Percentiles rank a stretch among this genome's conserved stretches.
Conservation (phyloP, 2,113 vertebrate species). For the Corvus moneduloides region DNA sequence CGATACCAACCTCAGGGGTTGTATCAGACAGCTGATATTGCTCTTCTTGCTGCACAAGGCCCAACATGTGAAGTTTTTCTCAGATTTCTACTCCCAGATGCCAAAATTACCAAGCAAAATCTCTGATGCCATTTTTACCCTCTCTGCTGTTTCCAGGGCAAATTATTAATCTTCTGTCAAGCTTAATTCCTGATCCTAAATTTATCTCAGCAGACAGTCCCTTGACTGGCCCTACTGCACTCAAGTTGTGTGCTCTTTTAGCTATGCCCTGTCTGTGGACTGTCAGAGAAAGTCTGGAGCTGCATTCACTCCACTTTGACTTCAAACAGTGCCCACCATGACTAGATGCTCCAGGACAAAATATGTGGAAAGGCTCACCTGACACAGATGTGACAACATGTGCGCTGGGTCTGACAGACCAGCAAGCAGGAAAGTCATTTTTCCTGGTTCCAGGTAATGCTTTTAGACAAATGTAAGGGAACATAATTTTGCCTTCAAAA, state of each 20-base stretch:
- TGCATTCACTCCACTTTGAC: background rate
- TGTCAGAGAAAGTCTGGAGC: background rate
- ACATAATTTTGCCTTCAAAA: background rate
- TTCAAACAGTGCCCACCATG: background rate
- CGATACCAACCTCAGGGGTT: background rate
- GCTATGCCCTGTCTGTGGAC: background rate
- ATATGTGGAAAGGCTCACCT: background rate
- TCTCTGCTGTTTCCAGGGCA: background rate
- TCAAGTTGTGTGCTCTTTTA: background rate
- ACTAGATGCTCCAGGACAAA: constrained; percentile 7
- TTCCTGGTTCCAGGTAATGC: background rate
- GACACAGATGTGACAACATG: background rate
- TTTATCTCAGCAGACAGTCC: constrained; percentile 39
- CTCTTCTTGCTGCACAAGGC: background rate
- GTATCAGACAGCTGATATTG: background rate
- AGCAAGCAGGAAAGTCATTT: background rate
- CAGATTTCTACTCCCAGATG: background rate
- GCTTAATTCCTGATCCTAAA: constrained; percentile 28
- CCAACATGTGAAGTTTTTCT: background rate
- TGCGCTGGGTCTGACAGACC: background rate
- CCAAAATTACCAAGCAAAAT: constrained; percentile 6
- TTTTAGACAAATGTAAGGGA: background rate
- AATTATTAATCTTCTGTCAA: constrained; percentile 57
- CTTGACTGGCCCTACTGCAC: background rate
- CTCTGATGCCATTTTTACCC: background rate